Evolutionary conservation across 2,888 invertebrate species (phyloP).

Genomic region (Endotricha flammealis): DNA sequence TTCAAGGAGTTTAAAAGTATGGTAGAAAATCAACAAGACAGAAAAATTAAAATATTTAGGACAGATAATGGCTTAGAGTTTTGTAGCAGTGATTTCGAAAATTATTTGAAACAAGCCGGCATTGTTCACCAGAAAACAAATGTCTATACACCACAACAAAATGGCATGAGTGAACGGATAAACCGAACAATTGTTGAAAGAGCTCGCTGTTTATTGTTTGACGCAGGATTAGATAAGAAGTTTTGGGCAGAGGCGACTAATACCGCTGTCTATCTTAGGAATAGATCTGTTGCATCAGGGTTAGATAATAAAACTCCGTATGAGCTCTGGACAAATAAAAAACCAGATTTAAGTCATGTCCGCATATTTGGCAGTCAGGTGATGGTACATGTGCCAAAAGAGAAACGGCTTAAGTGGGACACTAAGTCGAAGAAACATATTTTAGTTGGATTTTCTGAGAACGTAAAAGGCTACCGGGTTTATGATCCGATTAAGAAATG

Average conservation of each 20-base stretch:
- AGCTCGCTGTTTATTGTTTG: conserved; percentile 19
- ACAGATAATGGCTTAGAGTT: conserved; percentile 6
- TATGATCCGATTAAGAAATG: conserved; percentile 13
- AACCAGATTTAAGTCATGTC: conserved; percentile 18
- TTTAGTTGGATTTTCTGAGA: conserved; percentile 19
- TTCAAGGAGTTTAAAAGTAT: not conserved
- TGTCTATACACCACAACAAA: conserved; percentile 21
- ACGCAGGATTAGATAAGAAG: conserved; percentile 17
- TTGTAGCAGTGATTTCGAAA: conserved; percentile 12
- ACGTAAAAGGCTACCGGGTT: conserved; percentile 20
- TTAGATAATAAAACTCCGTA: conserved; percentile 19
- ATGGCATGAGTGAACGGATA: conserved; percentile 18
- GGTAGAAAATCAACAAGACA: not conserved
- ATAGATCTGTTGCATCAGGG: conserved; percentile 17
- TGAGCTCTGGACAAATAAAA: conserved; percentile 19
- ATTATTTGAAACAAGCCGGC: conserved; percentile 14
- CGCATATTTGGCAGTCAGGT: conserved; percentile 17
- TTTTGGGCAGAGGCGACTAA: conserved; percentile 22
- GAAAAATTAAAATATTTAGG: conserved; percentile 10
- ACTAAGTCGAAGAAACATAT: conserved; percentile 17
- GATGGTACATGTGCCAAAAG: conserved; percentile 22
- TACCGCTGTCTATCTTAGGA: conserved; percentile 19
- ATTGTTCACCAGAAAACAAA: conserved; percentile 24
- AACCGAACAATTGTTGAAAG: conserved; percentile 20
- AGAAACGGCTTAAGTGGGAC: conserved; percentile 21